Conservation (phyloP, 2,113 vertebrate genomes). For the Actenoides lindsayi region DNA sequence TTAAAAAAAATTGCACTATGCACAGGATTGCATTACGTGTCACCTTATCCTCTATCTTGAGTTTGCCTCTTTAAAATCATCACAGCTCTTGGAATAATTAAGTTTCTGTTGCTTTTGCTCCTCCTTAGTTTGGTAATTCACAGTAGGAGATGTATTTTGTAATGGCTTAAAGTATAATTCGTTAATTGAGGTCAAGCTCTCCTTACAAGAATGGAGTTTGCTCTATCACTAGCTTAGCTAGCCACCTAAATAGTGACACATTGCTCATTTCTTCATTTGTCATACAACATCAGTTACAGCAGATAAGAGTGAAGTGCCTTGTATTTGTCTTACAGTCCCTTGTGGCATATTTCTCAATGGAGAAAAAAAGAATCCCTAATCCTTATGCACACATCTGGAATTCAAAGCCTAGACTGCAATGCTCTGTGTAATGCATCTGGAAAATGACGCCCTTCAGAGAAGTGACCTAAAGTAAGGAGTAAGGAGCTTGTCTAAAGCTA, state of each 20-base stretch:
- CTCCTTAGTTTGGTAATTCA: conserved; percentile 45
- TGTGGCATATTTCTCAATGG: rapidly evolving
- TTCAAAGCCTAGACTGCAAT: background rate
- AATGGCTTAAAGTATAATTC: conserved; percentile 10
- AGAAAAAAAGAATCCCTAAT: background rate
- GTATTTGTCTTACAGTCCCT: background rate
- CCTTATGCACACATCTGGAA: background rate
- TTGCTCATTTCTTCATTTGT: background rate
- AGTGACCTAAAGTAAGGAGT: background rate
- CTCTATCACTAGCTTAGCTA: background rate
- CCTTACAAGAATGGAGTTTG: background rate
- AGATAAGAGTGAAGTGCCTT: background rate
- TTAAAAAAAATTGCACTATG: too few relatives aligned
- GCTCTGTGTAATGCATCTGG: background rate
- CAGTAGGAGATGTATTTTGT: background rate
- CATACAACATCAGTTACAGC: background rate
- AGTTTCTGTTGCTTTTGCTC: conserved; percentile 36
- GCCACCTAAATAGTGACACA: background rate
- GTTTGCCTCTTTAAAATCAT: conserved; percentile 4
- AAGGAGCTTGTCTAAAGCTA: background rate
- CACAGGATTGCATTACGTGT: too few relatives aligned
- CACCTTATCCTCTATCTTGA: background rate
- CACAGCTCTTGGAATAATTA: conserved; percentile 23
- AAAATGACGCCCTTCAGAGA: background rate
- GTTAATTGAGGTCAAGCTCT: conserved; percentile 32